Conservation (phyloP, 2,888 invertebrate species). For the Cepaea hortensis region DNA sequence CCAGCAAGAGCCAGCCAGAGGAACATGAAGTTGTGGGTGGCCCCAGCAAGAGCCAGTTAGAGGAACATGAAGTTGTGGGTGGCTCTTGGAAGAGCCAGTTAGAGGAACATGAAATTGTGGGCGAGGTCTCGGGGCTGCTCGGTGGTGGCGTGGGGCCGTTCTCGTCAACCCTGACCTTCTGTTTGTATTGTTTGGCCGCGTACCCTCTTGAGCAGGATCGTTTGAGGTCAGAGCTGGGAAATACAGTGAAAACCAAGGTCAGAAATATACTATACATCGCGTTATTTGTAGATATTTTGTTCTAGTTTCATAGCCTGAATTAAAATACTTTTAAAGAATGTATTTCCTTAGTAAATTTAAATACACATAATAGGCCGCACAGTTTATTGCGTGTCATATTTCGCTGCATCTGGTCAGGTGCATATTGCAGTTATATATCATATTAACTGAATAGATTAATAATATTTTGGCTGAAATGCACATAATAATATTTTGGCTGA, state of each 20-base stretch:
- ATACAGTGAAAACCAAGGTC: conserved; percentile 4
- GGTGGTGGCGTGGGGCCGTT: conserved; percentile 49
- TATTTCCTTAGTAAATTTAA: no score
- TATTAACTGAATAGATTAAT: no score
- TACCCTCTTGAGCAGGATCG: conserved; percentile 34
- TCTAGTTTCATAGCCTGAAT: no score
- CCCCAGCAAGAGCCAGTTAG: no score
- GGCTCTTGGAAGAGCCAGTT: neutral
- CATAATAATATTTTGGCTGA: no score
- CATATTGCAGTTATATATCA: no score
- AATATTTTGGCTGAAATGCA: no score
- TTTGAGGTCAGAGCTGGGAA: conserved; percentile 25
- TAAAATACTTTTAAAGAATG: no score
- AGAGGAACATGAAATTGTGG: conserved; percentile 36
- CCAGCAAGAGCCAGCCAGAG: neutral
- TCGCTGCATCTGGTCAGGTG: no score
- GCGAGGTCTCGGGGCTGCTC: conserved; percentile 39
- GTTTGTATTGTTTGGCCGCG: conserved; percentile 43
- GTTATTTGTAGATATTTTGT: neutral
- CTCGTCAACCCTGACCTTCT: conserved; percentile 42
- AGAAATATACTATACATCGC: neutral
- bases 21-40: conserved; percentile 37
- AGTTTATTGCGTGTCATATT: no score
- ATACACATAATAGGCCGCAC: no score
- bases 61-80: neutral